Base-by-base conservation (phyloP, 2,888 invertebrate species). In the Parapristionchus giblindavisi region DNA sequence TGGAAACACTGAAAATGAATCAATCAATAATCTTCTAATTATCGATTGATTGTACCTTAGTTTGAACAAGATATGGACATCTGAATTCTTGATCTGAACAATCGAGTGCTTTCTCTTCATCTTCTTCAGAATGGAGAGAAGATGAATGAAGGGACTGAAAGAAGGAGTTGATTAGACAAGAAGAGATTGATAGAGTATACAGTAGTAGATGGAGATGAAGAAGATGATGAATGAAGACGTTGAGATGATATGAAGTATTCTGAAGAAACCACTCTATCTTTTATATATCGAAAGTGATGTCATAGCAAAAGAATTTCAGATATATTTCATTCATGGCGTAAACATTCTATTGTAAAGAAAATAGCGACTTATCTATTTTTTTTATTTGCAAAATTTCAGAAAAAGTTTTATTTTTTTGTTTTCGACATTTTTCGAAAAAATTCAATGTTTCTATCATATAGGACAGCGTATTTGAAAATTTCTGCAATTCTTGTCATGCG, bases 1-100 rank as follows among this genome's bases (percentile, higher is more conserved):
- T 93, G 91, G 82, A 97, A 94, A 88, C 97, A 98, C 81, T 72
- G 72, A 36, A 60, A 34, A 3, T n/a, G n/a, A n/a, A n/a, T n/a
- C n/a, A n/a, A n/a, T n/a, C n/a, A n/a, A n/a, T 8, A 11, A 24
- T 65, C 29, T 32, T 27, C 29, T 6, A 4, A 60, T 60, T 5
- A 6, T 24, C 5, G 32, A 27, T n/a, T 29, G 4, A n/a, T 1
- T 3, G 4, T 34, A 72, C 72, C 32, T 76, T 77, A n/a, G 78
- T 77, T 34, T 78, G 79, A 24, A 70, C 56, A 24, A 83, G 76
- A 63, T 82, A 82, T 0, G 83, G 82, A 52, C 83, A 83, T 29
- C 83, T 71, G 75, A 85, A 80, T 58, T 87, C 86, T 65, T 85
- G 84, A 56, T 85, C 85, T 14, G 70, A 77, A 76, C 87, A 87